Base-by-base conservation (phyloP, 2,888 invertebrate species). In the Eucera pruinosa region DNA sequence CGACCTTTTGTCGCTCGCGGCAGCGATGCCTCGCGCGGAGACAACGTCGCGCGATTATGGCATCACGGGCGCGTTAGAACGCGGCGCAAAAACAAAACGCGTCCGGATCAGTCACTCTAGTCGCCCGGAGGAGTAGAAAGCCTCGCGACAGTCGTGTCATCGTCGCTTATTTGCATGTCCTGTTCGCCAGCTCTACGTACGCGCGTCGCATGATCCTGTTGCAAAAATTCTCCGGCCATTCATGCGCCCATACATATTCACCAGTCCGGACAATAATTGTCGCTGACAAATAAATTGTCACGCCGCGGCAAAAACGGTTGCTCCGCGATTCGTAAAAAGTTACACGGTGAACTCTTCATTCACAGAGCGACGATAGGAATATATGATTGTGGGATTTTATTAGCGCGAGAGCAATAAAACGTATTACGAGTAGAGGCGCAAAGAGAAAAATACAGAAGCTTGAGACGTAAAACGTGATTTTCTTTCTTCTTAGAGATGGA, bases 71-170 rank as follows among this genome's bases (percentile, higher is more conserved):
- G 25, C 30, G 68, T 43, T 27, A 9, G 27, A 47, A 65, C 58
- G 54, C 45, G 54, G 57, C 20, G 74, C 67, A 61, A 71, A 66
- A 76, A 73, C 60, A 71, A 58, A 55, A 50, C 41, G 50, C 30
- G 75, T 62, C 48, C 47, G 69, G 58, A 80, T 75, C 78, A 62
- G 78, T 80, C 78, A 68, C 57, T 52, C 69, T 0, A 1, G 2
- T 18, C 9, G 23, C 77, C 20, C 61, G 50, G n/a, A 70, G 75
- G 60, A 61, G 76, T 84, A 84, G 74, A 81, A 84, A 84, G 74
- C 65, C 41, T 50, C 73, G 77, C 47, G 71, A 47, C 41, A 66
- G 43, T 64, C 76, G 61, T 70, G 74, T 79, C 78, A 71, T 71
- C 69, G 65, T 76, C 61, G 25, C 41, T 48, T 78, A 65, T 78